Evolutionary conservation across 2,888 invertebrate genomes (phyloP).

Genomic region (Amphipyra tragopoginis): DNA sequence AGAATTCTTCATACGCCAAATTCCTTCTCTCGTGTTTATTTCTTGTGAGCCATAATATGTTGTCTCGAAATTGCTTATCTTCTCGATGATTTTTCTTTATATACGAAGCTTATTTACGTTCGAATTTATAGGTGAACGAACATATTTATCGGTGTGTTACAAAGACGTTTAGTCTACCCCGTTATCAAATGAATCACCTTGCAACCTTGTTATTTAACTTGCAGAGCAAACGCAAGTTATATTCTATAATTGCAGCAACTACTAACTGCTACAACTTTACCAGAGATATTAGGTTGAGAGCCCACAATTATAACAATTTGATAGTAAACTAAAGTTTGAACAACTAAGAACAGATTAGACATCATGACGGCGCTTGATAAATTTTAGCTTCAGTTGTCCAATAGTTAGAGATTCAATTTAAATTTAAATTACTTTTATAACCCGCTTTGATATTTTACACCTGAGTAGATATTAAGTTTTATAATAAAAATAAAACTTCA

Average conservation of each 20-base stretch:
- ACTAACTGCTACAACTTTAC: constrained; percentile 74
- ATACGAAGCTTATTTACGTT: background rate
- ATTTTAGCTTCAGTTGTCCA: constrained; percentile 60
- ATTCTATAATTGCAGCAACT: constrained; percentile 58
- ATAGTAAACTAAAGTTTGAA: constrained; percentile 73
- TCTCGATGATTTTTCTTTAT: constrained; percentile 58
- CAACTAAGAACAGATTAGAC: constrained; percentile 72
- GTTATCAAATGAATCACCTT: constrained; percentile 2
- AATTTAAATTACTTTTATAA: constrained; percentile 66
- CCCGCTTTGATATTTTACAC: constrained; percentile 55
- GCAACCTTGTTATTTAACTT: constrained; percentile 1
- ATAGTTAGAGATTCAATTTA: constrained; percentile 61
- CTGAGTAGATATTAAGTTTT: constrained; percentile 38
- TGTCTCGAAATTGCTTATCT: constrained; percentile 47
- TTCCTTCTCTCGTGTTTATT: too few relatives aligned
- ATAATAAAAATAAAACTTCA: constrained; percentile 16
- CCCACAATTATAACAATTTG: constrained; percentile 79
- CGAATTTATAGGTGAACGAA: too few relatives aligned
- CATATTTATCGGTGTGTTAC: too few relatives aligned
- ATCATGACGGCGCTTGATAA: constrained; percentile 68
- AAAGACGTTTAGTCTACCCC: background rate
- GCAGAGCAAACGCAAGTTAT: constrained; percentile 8
- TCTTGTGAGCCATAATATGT: too few relatives aligned
- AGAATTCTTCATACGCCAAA: constrained; percentile 18
- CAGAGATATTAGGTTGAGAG: constrained; percentile 76